A percentile compares a stretch with the other conserved stretches of the same genome.
phyloP scores from a whole-genome alignment of 2,113 vertebrate species.

The Xyrauchen texanus region DNA sequence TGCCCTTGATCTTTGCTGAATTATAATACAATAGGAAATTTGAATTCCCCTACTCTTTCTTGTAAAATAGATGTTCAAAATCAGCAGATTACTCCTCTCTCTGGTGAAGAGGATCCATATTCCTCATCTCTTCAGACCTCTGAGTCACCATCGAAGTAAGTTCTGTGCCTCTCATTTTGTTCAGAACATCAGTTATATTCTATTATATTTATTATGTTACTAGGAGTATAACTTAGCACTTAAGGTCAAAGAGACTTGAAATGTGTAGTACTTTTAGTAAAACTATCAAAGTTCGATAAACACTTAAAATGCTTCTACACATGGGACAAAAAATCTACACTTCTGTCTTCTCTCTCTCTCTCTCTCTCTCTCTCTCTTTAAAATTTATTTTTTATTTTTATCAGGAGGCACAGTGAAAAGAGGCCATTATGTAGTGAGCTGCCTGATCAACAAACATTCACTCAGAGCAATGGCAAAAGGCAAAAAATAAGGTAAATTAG shows the following conservation, averaged over 20 bases:
- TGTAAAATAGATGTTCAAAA: not conserved
- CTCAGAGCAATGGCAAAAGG: not conserved
- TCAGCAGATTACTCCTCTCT: not conserved
- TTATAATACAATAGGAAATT: not conserved
- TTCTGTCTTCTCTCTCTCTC: not conserved
- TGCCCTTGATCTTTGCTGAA: too few species aligned
- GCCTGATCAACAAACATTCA: not conserved
- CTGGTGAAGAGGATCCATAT: not conserved
- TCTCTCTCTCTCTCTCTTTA: not conserved
- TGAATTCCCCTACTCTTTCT: not conserved
- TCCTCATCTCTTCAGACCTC: not conserved
- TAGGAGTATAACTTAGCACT: too few species aligned
- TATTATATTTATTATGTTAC: too few species aligned
- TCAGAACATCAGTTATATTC: too few species aligned
- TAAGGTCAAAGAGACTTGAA: too few species aligned
- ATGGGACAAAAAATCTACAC: not conserved
- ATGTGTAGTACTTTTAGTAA: too few species aligned
- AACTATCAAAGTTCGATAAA: too few species aligned
- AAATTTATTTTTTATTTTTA: not conserved
- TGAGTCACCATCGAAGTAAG: not conserved
- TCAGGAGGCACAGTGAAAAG: slow-evolving; percentile 11
- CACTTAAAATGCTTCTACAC: not conserved
- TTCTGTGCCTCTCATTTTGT: not conserved
- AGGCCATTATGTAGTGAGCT: not conserved
- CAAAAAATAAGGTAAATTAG: not conserved